Evolutionary conservation across 2,113 vertebrate genomes (phyloP).

Genomic region (Silurus meridionalis): DNA sequence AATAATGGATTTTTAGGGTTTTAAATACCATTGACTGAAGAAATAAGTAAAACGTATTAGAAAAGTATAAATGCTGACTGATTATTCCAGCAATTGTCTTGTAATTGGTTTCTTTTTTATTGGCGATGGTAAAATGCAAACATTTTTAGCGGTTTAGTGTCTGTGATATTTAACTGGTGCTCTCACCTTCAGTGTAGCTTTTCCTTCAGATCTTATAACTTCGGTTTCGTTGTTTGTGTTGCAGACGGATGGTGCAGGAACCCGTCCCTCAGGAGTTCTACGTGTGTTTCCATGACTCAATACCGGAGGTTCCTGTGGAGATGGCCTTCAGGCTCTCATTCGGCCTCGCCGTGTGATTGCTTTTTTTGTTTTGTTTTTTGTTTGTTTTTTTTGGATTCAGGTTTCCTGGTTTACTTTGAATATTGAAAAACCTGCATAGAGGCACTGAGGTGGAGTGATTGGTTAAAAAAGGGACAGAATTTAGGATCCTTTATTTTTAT

Average conservation of each 20-base stretch:
- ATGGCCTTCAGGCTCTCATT: slow-evolving; percentile 95
- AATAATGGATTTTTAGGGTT: not conserved
- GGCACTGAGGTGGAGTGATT: not conserved
- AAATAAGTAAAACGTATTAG: not conserved
- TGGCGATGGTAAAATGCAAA: too few species aligned
- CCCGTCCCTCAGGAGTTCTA: slow-evolving; percentile 94
- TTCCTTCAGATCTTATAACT: not conserved
- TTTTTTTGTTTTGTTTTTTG: too few species aligned
- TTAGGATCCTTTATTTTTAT: not conserved
- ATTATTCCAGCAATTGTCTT: not conserved
- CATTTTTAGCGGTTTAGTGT: not conserved
- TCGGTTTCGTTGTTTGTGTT: slow-evolving; percentile 34
- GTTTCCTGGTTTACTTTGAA: not conserved
- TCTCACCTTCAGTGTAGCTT: not conserved
- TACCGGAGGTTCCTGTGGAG: slow-evolving; percentile 88
- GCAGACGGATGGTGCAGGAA: slow-evolving; percentile 86
- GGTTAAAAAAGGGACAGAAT: not conserved
- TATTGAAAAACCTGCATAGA: not conserved
- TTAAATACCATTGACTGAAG: too few species aligned
- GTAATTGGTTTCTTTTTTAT: too few species aligned
- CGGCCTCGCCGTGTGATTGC: slow-evolving; percentile 77
- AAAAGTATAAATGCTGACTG: not conserved
- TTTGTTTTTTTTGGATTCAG: not conserved
- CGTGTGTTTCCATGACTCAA: slow-evolving; percentile 94
- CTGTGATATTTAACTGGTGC: not conserved